phyloP scores from a whole-genome alignment of 2,113 vertebrate species.

The Chionodraco myersi region DNA sequence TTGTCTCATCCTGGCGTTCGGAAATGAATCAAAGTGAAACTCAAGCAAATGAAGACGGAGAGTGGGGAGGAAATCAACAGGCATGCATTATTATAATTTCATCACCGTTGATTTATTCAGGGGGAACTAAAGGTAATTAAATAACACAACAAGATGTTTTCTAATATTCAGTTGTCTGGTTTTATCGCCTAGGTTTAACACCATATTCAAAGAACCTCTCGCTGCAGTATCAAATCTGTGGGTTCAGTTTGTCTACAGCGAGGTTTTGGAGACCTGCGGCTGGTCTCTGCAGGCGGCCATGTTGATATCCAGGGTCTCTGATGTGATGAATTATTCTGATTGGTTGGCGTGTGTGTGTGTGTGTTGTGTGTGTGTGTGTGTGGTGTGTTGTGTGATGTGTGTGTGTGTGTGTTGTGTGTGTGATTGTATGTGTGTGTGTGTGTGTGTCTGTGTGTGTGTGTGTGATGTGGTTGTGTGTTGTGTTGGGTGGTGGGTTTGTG shows the following conservation, averaged over 20 bases:
- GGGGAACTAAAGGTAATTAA: neutral
- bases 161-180: neutral
- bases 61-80: neutral
- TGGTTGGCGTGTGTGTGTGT: slow-evolving; percentile 19
- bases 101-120: slow-evolving; percentile 33
- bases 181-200: neutral
- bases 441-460: too few species aligned
- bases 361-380: too few species aligned
- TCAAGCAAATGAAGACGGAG: neutral
- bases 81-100: slow-evolving; percentile 9
- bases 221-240: neutral
- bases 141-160: neutral
- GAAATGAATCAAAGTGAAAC: neutral
- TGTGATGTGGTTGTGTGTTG: too few species aligned
- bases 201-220: neutral
- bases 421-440: too few species aligned
- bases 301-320: slow-evolving; percentile 22
- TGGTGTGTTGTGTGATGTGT: too few species aligned
- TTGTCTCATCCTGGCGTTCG: neutral
- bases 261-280: slow-evolving; percentile 28
- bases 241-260: slow-evolving; percentile 39
- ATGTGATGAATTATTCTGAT: too few species aligned
- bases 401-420: too few species aligned
- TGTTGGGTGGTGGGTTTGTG: too few species aligned
- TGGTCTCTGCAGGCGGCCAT: slow-evolving; percentile 38